Conservation (phyloP, 2,888 invertebrate species). For the Empis livida region DNA sequence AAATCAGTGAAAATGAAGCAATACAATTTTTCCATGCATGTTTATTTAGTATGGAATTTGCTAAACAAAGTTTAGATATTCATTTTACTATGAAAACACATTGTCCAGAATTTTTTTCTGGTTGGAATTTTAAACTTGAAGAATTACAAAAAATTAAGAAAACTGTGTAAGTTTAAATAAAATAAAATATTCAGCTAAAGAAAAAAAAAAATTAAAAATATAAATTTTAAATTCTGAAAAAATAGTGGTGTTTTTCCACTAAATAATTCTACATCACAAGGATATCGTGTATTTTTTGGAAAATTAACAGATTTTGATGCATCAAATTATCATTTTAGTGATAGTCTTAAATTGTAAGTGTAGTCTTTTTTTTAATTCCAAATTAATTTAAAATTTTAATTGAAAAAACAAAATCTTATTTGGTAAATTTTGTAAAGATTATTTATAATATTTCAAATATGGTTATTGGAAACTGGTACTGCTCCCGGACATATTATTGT, state of each 20-base stretch:
- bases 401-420: not conserved
- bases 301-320: slow-evolving; percentile 45
- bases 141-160: slow-evolving; percentile 32
- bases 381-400: not conserved
- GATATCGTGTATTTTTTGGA: slow-evolving; percentile 42
- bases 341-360: slow-evolving; percentile 38
- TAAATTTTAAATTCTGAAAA: slow-evolving; percentile 1
- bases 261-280: slow-evolving; percentile 40
- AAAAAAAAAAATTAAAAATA: too few relatives aligned
- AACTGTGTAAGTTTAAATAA: too few relatives aligned
- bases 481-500: slow-evolving; percentile 48
- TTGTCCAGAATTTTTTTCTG: slow-evolving; percentile 49
- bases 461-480: slow-evolving; percentile 46
- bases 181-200: too few relatives aligned
- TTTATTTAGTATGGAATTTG: slow-evolving; percentile 49
- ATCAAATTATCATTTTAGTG: slow-evolving; percentile 43
- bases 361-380: slow-evolving; percentile 6
- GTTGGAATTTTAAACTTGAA: slow-evolving; percentile 40
- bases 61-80: slow-evolving; percentile 53
- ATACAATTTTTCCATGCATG: slow-evolving; percentile 57
- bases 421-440: slow-evolving; percentile 16
- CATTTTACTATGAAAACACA: slow-evolving; percentile 53
- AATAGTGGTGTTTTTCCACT: slow-evolving; percentile 37
- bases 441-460: slow-evolving; percentile 47
- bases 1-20: slow-evolving; percentile 45